These are phyloP conservation scores for Catonia carolina DNA, from an alignment of 2,888 invertebrate species.

Conservation along the genomic window DNA sequence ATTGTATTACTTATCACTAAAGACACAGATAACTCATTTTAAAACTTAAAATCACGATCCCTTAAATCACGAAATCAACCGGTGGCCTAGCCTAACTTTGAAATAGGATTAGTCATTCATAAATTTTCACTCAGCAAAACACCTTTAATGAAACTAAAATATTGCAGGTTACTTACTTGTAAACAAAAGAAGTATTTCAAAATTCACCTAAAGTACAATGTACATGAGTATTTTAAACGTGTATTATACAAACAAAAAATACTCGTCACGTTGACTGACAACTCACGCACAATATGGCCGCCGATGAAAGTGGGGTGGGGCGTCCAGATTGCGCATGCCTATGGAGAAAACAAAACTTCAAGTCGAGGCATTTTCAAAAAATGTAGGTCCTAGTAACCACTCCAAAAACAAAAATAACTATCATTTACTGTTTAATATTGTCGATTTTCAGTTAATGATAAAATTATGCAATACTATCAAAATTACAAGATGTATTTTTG, in stretches of 20 bases:
- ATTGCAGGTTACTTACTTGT: constrained; percentile 8
- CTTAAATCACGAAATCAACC: constrained; percentile 4
- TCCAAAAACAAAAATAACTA: too few species aligned
- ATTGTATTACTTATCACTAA: too few species aligned
- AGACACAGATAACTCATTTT: too few species aligned
- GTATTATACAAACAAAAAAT: neutral
- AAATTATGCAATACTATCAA: too few species aligned
- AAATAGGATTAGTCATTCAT: constrained; percentile 1
- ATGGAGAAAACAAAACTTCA: neutral
- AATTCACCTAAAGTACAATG: neutral
- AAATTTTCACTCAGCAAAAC: neutral
- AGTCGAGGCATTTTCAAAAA: too few species aligned
- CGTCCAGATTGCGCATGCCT: constrained; percentile 6
- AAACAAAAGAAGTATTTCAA: neutral
- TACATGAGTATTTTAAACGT: neutral
- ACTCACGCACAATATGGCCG: constrained; percentile 32
- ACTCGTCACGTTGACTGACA: constrained; percentile 28
- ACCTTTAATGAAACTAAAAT: neutral
- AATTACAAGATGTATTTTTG: too few species aligned
- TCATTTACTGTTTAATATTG: too few species aligned
- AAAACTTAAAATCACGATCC: too few species aligned
- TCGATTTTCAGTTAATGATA: too few species aligned
- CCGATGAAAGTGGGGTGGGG: constrained; percentile 19
- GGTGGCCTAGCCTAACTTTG: constrained; percentile 11
- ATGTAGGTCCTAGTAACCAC: too few species aligned